Evolutionary conservation across 2,888 invertebrate species (phyloP), one percentile per base, ranked within the genome.

Genomic region (Cerastis leucographa): DNA sequence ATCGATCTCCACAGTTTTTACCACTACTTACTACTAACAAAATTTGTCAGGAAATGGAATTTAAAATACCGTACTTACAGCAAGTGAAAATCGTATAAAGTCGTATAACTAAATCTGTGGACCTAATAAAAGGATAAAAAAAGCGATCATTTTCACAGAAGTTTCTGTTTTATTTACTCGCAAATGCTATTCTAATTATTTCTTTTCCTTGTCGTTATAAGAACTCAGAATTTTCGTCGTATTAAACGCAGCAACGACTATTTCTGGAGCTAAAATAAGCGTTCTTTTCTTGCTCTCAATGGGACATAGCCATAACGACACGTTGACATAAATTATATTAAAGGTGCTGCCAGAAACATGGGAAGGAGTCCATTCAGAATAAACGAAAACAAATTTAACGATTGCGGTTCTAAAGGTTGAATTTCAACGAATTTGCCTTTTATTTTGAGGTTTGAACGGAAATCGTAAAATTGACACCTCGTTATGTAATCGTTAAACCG

Each of bases 261-360:
- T 65, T 72, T 78, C 62, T 68, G 5, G 9, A 56, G 35, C 19
- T 25, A 40, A 70, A 78, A 66, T 61, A 49, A 66, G 35, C 49
- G 29, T 76, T 35, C 0, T 29, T 65, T 71, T 68, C n/a, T 35
- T 54, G 70, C 76, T 81, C 11, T 51, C 78, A 71, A 72, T 80
- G 59, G 67, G 51, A 78, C 66, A 62, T 66, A 93, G 93, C 93
- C 84, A 91, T 90, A 89, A 92, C 90, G 92, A 92, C 90, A 90
- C 93, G 94, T 90, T 93, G 94, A 94, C 95, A 95, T 95, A 95
- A 95, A 96, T 95, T 94, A 95, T 95, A 94, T 94, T 44, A 89
- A 92, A 93, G 93, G 90, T 89, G 91, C 88, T 91, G 91, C 91
- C 91, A 93, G 92, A 92, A 92, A 91, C 89, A 91, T 90, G 88